phyloP scores from a whole-genome alignment of 2,797 vertebrate species.

The Micromesistius poutassou region DNA sequence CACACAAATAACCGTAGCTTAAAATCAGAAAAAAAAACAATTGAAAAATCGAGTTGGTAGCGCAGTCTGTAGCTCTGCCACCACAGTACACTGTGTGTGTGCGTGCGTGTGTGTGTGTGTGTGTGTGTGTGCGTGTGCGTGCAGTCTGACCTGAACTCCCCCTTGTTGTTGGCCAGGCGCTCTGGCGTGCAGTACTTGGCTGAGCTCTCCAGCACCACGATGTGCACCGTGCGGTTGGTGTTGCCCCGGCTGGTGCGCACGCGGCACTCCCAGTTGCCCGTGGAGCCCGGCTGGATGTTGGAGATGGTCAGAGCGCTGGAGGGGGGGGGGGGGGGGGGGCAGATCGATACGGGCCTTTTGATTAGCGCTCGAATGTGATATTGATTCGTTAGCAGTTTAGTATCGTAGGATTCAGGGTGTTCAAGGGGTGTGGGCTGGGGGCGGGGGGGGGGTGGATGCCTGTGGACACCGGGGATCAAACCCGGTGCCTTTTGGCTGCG shows the following conservation, averaged over 20 bases:
- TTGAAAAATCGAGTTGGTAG: too few species aligned
- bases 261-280: slow-evolving; percentile 94
- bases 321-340: background rate
- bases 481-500: too few species aligned
- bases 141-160: slow-evolving; percentile 89
- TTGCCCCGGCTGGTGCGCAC: slow-evolving; percentile 91
- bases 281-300: slow-evolving; percentile 95
- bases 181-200: slow-evolving; percentile 90
- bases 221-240: slow-evolving; percentile 89
- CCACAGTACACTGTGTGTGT: background rate
- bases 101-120: too few species aligned
- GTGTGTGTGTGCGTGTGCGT: too few species aligned
- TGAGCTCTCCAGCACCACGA: slow-evolving; percentile 91
- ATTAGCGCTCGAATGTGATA: background rate
- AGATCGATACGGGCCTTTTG: background rate
- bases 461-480: too few species aligned
- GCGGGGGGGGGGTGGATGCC: too few species aligned
- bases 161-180: slow-evolving; percentile 92
- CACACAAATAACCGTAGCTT: background rate
- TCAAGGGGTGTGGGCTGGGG: too few species aligned
- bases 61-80: background rate
- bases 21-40: background rate
- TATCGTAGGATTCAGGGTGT: too few species aligned
- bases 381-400: too few species aligned
- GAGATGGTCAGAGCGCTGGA: slow-evolving; percentile 91